Evolutionary conservation across 2,797 vertebrate genomes (phyloP).

Genomic region (Apodemus agrarius): DNA sequence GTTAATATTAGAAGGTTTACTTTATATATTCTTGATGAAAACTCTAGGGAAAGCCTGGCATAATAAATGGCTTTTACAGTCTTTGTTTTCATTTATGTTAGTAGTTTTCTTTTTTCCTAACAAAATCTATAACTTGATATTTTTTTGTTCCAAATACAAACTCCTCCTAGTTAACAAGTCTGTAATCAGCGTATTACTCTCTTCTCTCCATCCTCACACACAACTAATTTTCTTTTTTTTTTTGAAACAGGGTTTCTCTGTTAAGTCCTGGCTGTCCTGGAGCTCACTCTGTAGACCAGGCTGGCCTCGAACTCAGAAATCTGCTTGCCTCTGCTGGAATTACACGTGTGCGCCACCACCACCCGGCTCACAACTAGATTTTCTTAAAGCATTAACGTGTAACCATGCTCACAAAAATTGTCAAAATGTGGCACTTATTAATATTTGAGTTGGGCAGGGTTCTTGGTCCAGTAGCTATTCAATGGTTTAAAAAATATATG

Average conservation of each 20-base stretch:
- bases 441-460: not conserved
- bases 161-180: not conserved
- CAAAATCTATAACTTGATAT: not conserved
- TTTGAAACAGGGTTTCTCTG: too few species aligned
- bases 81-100: not conserved
- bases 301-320: too few species aligned
- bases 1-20: not conserved
- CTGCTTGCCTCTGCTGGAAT: too few species aligned
- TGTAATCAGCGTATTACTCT: not conserved
- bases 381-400: not conserved
- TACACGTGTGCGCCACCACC: too few species aligned
- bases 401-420: not conserved
- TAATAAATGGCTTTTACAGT: not conserved
- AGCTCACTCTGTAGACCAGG: too few species aligned
- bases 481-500: not conserved
- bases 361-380: not conserved
- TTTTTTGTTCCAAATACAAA: not conserved
- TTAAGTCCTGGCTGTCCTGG: too few species aligned
- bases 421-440: not conserved
- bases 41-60: not conserved
- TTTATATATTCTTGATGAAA: not conserved
- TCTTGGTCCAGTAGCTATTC: not conserved
- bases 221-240: too few species aligned
- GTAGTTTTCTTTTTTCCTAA: not conserved
- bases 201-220: not conserved